Conservation (phyloP, 2,797 vertebrate genomes). For the Tolypeutes matacus region DNA sequence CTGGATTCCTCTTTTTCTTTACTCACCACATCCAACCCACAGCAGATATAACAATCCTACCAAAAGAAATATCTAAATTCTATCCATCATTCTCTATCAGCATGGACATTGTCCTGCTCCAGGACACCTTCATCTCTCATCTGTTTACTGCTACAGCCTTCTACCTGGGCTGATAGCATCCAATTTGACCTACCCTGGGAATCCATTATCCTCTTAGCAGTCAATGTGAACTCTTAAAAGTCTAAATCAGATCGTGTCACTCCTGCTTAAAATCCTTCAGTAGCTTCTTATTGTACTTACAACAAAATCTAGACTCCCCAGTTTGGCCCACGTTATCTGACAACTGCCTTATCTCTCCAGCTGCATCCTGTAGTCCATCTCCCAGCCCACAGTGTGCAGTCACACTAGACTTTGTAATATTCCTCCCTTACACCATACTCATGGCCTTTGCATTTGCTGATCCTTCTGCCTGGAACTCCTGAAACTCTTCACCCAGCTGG, state of each 20-base stretch:
- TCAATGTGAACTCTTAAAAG: not conserved
- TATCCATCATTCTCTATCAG: not conserved
- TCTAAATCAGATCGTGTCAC: not conserved
- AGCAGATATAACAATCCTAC: not conserved
- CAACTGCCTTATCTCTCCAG: not conserved
- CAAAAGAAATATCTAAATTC: not conserved
- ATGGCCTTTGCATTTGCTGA: not conserved
- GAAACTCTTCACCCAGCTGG: not conserved
- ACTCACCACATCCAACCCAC: not conserved
- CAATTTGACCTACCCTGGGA: not conserved
- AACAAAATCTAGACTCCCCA: not conserved
- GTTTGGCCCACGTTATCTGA: not conserved
- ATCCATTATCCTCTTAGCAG: not conserved
- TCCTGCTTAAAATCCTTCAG: not conserved
- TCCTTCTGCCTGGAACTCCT: not conserved
- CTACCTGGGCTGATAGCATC: not conserved
- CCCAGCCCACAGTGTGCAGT: not conserved
- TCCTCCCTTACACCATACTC: too few species aligned
- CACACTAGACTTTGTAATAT: not conserved
- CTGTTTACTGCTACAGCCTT: not conserved
- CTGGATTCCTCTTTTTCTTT: not conserved
- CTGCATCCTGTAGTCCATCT: not conserved
- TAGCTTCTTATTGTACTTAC: not conserved
- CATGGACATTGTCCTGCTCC: not conserved
- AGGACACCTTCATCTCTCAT: not conserved